phyloP scores from a whole-genome alignment of 92 coral and sea anemone genomes.

The Desmophyllum pertusum region DNA sequence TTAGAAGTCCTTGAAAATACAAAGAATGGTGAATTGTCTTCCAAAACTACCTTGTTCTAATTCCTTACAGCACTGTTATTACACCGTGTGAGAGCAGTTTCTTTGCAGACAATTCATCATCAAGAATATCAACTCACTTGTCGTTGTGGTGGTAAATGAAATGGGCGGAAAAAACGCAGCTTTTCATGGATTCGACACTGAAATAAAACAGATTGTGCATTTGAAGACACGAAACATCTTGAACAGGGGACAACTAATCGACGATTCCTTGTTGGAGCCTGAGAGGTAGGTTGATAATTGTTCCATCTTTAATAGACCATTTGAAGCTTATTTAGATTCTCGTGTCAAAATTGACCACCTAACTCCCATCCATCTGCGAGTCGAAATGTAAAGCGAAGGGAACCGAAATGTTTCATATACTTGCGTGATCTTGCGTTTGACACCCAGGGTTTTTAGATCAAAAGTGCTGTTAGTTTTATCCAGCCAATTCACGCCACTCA shows the following conservation, averaged over 20 bases:
- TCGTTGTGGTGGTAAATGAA: background rate
- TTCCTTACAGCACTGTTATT: background rate
- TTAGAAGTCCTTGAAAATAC: background rate
- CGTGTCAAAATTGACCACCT: background rate
- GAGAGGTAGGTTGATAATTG: background rate
- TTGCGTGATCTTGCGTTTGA: background rate
- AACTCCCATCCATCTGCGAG: background rate
- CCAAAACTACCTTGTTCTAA: background rate
- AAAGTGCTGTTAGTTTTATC: background rate
- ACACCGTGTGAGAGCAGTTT: too few species aligned
- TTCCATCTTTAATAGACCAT: background rate
- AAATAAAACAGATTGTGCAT: background rate
- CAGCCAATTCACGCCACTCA: conserved; percentile 19
- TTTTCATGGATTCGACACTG: background rate
- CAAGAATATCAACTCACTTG: background rate
- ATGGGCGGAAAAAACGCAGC: background rate
- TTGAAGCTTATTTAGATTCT: background rate
- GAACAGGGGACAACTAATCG: background rate
- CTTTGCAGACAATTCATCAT: background rate
- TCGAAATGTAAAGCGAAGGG: background rate
- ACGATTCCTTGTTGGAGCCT: background rate
- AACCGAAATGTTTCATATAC: too few species aligned
- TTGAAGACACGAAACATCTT: background rate
- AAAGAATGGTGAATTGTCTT: background rate
- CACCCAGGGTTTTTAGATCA: background rate